A percentile compares a stretch with the other conserved stretches of the same genome.
phyloP scores from a whole-genome alignment of 1,140 invertebrate genomes.

The Eumaeus atala region DNA sequence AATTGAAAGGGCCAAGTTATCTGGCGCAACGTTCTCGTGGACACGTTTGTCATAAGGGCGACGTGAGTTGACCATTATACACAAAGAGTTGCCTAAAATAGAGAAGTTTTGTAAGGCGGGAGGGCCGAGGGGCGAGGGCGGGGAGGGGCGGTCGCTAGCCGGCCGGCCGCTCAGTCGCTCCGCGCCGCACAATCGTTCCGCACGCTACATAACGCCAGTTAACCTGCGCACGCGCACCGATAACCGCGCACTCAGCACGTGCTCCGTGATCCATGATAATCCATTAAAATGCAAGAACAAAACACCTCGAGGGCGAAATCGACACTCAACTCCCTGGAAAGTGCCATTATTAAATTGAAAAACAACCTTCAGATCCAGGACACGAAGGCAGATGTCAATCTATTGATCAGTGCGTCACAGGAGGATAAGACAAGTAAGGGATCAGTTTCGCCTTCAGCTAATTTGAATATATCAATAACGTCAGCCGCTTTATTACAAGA shows the following conservation, averaged over 20 bases:
- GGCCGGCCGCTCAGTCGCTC: conserved; percentile 65
- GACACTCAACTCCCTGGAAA: conserved; percentile 66
- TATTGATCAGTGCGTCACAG: conserved; percentile 50
- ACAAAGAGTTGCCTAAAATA: conserved; percentile 74
- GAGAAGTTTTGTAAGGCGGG: conserved; percentile 70
- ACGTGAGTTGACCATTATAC: conserved; percentile 72
- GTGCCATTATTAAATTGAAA: conserved; percentile 70
- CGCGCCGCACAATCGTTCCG: conserved; percentile 58
- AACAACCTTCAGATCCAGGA: conserved; percentile 72
- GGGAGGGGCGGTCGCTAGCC: conserved; percentile 62
- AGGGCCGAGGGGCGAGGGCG: conserved; percentile 46
- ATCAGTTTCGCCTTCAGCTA: conserved; percentile 64
- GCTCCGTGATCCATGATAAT: conserved; percentile 35
- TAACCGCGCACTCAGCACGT: conserved; percentile 51
- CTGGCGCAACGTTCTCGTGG: conserved; percentile 68
- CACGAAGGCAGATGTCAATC: conserved; percentile 60
- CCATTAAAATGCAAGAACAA: conserved; percentile 65
- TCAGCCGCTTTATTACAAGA: conserved; percentile 71
- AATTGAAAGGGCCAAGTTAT: conserved; percentile 64
- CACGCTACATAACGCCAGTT: conserved; percentile 50
- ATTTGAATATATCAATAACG: conserved; percentile 69
- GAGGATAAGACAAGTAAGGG: conserved; percentile 64
- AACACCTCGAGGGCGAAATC: conserved; percentile 60
- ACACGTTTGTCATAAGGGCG: conserved; percentile 69
- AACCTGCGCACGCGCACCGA: conserved; percentile 56